Base-by-base conservation (phyloP, 2,113 vertebrate species). In the Steatornis caripensis region DNA sequence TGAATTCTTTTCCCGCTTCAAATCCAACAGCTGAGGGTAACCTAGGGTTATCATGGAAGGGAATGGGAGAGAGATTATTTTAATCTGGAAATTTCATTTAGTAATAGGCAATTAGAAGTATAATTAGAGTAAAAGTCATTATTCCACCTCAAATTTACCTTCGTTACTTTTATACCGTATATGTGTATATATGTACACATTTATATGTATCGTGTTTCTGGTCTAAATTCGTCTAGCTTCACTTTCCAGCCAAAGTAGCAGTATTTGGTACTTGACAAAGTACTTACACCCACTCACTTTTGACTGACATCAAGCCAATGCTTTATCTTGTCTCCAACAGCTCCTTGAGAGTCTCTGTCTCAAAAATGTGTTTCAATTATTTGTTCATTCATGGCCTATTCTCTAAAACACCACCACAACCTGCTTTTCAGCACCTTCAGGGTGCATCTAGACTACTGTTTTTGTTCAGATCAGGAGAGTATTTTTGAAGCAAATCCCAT, bases 161-260 rank as follows among this genome's bases (percentile, higher is more conserved):
- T 68, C 21, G 46, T 60, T 93, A 65, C 60, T 92, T 87, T 74
- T 27, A 60, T 68, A 13, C 18, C 34, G 48, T 65, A 78, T 54
- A 83, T 1, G 8, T 10, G 17, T 48, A 9, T 80, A 72, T 30
- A 27, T 22, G 34, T 6, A 29, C 22, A 57, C 36, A 76, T 27
- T 80, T 61, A 54, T 70, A 91, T 20, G 30, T 81, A 84, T 95
- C 76, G 0, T 84, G 65, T 93, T 96, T 93, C 93, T 87, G 46
- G 45, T 94, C 84, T 96, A 93, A 95, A 93, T 96, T 83, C 90
- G 74, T 93, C 87, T 90, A 74, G 78, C 78, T 93, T 96, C 92
- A 60, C 74, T 96, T 82, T 96, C 82, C 91, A 96, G 91, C 93
- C 89, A 82, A 94, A 94, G 94, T 60, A 96, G 84, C 93, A 89